Evolutionary conservation across 2,888 invertebrate genomes (phyloP), one percentile per base, ranked within the genome.

Genomic region (Lasius fuliginosus): DNA sequence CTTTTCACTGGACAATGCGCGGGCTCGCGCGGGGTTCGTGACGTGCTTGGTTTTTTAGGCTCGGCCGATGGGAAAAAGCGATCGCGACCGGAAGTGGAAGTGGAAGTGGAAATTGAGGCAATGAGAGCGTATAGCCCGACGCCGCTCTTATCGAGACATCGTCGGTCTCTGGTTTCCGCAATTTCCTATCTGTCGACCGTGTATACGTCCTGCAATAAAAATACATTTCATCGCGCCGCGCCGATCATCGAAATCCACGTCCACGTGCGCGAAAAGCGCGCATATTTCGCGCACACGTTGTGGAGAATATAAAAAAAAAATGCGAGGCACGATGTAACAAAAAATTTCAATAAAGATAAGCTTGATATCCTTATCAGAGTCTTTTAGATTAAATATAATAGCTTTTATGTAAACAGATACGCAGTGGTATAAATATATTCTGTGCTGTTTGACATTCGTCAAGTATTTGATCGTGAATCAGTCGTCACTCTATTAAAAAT

Each of bases 91-190:
- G 93, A 92, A 92, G 92, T 93, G 92, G 93, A 92, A 92, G 91
- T 93, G 94, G 93, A 94, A 92, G 93, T 94, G 94, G 94, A 94
- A 94, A 94, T 94, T 93, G 94, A 93, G 93, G 94, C 92, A 94
- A 94, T 94, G 93, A 94, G 94, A 93, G 92, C 93, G 92, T 92
- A 49, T 49, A 92, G 93, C 93, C 92, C 93, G 91, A 89, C 90
- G 90, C 86, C 91, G 91, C 92, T 91, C 93, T 94, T 93, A 94
- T 93, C 93, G 93, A 92, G 92, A 93, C 93, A 94, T 94, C 94
- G 92, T 90, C 91, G 91, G 91, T 92, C 92, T 90, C 93, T 93
- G 93, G 92, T 93, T 94, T 94, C 94, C 94, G 94, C 90, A 92
- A 91, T 92, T 92, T 91, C 88, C 90, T 89, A 85, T 89, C 87